Conservation (phyloP, 92 coral and sea anemone species). For the Chrysogorgia sp. region DNA sequence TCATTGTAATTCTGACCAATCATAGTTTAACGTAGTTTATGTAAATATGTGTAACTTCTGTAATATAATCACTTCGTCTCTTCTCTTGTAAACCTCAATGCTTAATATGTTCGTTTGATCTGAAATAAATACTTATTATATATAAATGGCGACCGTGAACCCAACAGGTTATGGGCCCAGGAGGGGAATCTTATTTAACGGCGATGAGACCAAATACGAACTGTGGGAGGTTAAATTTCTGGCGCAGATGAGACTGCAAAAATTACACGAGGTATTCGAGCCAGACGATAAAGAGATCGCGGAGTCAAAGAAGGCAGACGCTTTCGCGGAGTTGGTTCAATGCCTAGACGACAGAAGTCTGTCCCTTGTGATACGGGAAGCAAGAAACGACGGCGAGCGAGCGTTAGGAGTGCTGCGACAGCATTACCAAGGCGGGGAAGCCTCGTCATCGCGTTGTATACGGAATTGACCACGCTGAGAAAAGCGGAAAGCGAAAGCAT, state of each 20-base stretch:
- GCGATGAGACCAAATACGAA: conserved; percentile 59
- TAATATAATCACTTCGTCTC: too few species aligned
- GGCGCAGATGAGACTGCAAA: conserved; percentile 45
- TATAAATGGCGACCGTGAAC: too few species aligned
- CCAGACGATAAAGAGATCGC: too few species aligned
- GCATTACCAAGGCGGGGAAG: conserved; percentile 21
- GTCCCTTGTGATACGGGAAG: conserved; percentile 48
- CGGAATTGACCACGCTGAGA: conserved; percentile 46
- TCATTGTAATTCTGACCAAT: too few species aligned
- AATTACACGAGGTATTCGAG: too few species aligned
- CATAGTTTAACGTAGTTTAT: too few species aligned
- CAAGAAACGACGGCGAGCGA: conserved; percentile 44
- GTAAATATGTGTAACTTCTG: too few species aligned
- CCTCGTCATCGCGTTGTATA: conserved; percentile 34
- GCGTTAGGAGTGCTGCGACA: conserved; percentile 44
- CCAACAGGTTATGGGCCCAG: conserved; percentile 69
- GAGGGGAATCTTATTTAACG: conserved; percentile 45
- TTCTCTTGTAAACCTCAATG: too few species aligned
- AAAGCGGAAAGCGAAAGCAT: conserved; percentile 36
- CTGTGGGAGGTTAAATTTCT: conserved; percentile 62
- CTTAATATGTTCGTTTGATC: too few species aligned
- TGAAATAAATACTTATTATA: too few species aligned
- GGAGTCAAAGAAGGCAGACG: too few species aligned
- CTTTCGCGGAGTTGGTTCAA: conserved; percentile 58
- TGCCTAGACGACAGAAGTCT: conserved; percentile 54